These are phyloP conservation scores for Coreius guichenoti DNA, from an alignment of 2,797 vertebrate genomes.

Conservation along the genomic window DNA sequence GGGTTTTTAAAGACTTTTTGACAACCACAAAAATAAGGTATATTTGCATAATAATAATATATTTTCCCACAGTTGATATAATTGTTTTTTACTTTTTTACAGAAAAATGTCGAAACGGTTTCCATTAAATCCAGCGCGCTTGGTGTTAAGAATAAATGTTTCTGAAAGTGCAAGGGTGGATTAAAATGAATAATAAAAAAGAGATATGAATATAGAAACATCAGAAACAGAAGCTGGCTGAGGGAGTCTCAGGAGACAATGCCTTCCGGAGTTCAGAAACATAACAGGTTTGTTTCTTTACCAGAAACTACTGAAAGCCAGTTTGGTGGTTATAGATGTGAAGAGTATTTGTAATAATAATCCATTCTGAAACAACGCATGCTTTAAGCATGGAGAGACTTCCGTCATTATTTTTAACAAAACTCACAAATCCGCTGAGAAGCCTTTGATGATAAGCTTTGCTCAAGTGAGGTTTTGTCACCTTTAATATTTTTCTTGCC, in stretches of 20 bases:
- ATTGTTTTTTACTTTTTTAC: background rate
- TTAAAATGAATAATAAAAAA: slow-evolving; percentile 48
- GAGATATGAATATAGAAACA: slow-evolving; percentile 58
- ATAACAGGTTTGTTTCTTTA: slow-evolving; percentile 46
- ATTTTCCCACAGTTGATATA: background rate
- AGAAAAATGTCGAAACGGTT: background rate
- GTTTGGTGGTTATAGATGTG: slow-evolving; percentile 53
- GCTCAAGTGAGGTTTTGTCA: slow-evolving; percentile 64
- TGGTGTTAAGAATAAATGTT: slow-evolving; percentile 1
- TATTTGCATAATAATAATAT: background rate
- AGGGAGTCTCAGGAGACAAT: slow-evolving; percentile 53
- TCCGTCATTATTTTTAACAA: slow-evolving; percentile 64
- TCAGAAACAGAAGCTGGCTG: slow-evolving; percentile 51
- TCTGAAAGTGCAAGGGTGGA: slow-evolving; percentile 36
- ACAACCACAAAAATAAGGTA: background rate
- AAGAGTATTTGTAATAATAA: slow-evolving; percentile 64
- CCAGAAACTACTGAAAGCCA: slow-evolving; percentile 56
- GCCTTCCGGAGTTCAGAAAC: slow-evolving; percentile 56
- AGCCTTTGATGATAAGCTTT: slow-evolving; percentile 68
- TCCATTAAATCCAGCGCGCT: background rate
- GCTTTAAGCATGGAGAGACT: slow-evolving; percentile 60
- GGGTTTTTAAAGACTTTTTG: slow-evolving; percentile 13
- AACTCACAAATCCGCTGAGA: slow-evolving; percentile 62
- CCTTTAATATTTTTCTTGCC: slow-evolving; percentile 63
- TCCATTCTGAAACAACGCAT: slow-evolving; percentile 59